Base-by-base conservation (phyloP, 2,888 invertebrate species). In the Drosophila atroscutellata region DNA sequence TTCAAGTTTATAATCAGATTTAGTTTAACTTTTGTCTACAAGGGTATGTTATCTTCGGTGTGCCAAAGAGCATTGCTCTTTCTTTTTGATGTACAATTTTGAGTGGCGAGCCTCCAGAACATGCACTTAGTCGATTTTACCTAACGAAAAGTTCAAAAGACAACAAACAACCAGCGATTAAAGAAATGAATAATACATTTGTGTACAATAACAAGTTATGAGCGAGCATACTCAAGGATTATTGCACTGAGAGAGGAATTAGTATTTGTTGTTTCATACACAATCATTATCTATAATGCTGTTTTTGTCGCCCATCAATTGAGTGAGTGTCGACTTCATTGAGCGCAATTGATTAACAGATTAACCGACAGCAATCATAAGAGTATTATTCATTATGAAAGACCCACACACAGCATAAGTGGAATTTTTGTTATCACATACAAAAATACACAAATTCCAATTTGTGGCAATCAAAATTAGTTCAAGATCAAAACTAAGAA, bases 321-420 rank as follows among this genome's bases (percentile, higher is more conserved):
- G 86, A 85, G 86, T 83, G 83, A 77, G 57, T 52, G 39, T 51
- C 61, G 64, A 58, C 58, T 57, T 50, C 54, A 84, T 76, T 89
- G 84, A 84, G 84, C 86, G 61, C 73, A 68, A 82, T 87, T 66
- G 84, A 84, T 84, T 85, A 85, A 77, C 61, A 77, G 90, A 85
- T 88, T 90, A 85, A 72, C 54, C 58, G 73, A 45, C 26, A 51
- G 54, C 52, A 30, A 36, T 45, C 61, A 45, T 47, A 54, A 39
- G 67, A 68, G 42, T 15, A 55, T 49, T 68, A 30, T 54, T 76
- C 60, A 63, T 57, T 66, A 47, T 54, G 63, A 70, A 72, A 72
- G 67, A 54, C 30, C 45, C 39, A 24, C 9, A 26, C 24, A 24
- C 57, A 88, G 67, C 87, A 83, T 88, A 86, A 80, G 68, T 72